Evolutionary conservation across 2,797 vertebrate genomes (phyloP).

Genomic region (Selene dorsalis): DNA sequence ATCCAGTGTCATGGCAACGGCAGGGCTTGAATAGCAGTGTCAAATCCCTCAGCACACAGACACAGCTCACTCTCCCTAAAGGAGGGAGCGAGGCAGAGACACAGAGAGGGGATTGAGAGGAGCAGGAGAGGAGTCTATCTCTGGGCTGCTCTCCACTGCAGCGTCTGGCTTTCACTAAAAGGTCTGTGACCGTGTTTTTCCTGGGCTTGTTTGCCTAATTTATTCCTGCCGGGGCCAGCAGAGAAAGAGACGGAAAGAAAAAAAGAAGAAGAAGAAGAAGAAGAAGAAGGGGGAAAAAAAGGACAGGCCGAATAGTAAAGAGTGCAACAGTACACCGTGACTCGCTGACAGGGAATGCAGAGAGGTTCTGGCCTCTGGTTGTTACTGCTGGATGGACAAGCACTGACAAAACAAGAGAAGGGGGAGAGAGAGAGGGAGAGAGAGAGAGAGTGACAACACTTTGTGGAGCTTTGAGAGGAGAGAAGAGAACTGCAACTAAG

Average conservation of each 20-base stretch:
- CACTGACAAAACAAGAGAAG: slow-evolving; percentile 80
- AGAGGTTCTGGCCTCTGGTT: slow-evolving; percentile 77
- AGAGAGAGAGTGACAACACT: slow-evolving; percentile 49
- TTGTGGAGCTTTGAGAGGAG: slow-evolving; percentile 49
- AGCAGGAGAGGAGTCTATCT: slow-evolving; percentile 77
- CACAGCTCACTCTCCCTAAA: slow-evolving; percentile 82
- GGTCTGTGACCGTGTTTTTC: slow-evolving; percentile 72
- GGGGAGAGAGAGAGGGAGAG: slow-evolving; percentile 30
- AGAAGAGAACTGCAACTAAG: slow-evolving; percentile 52
- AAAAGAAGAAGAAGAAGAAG: not conserved
- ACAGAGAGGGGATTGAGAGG: slow-evolving; percentile 62
- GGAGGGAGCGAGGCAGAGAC: slow-evolving; percentile 72
- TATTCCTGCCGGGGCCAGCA: slow-evolving; percentile 71
- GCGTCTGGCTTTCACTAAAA: slow-evolving; percentile 72
- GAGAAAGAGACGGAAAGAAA: slow-evolving; percentile 38
- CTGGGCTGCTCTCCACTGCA: slow-evolving; percentile 71
- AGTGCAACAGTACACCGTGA: slow-evolving; percentile 76
- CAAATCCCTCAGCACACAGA: slow-evolving; percentile 90
- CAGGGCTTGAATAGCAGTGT: slow-evolving; percentile 91
- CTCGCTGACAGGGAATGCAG: slow-evolving; percentile 78
- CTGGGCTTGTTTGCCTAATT: slow-evolving; percentile 78
- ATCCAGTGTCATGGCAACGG: slow-evolving; percentile 89
- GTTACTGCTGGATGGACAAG: slow-evolving; percentile 80
- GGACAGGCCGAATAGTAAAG: slow-evolving; percentile 64
- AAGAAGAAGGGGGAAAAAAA: not conserved